phyloP scores from a whole-genome alignment of 2,888 invertebrate species.

The Eledona agricola region DNA sequence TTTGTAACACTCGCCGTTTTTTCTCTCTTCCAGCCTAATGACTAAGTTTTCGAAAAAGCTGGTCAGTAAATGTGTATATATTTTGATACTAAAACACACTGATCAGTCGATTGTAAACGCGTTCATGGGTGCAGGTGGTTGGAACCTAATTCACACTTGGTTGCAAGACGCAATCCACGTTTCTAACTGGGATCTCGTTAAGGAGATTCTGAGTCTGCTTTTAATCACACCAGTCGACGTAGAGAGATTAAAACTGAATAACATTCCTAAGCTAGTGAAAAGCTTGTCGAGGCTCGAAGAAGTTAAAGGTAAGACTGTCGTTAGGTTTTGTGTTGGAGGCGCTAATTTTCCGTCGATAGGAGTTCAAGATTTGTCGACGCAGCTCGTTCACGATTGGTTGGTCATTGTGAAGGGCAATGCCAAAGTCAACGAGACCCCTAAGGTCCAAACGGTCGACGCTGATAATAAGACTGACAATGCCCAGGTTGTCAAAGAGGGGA shows the following conservation, averaged over 20 bases:
- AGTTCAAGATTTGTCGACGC: constrained; percentile 79
- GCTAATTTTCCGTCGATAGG: constrained; percentile 62
- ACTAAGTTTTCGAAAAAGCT: constrained; percentile 94
- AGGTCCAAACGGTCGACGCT: constrained; percentile 6
- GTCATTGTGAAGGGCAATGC: constrained; percentile 83
- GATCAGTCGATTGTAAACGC: constrained; percentile 82
- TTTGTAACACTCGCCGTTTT: constrained; percentile 13
- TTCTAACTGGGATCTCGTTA: constrained; percentile 87
- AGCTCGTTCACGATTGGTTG: constrained; percentile 89
- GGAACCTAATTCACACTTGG: constrained; percentile 92
- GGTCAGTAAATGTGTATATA: constrained; percentile 94
- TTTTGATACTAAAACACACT: constrained; percentile 90
- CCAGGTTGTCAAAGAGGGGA: constrained; percentile 5
- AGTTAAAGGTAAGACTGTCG: constrained; percentile 76
- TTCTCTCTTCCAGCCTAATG: constrained; percentile 81
- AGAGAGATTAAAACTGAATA: constrained; percentile 88
- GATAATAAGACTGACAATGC: constrained; percentile 31
- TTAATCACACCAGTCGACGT: constrained; percentile 90
- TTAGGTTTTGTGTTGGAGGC: background rate
- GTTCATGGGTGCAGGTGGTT: constrained; percentile 92
- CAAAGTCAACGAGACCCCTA: constrained; percentile 31
- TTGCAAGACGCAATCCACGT: constrained; percentile 84
- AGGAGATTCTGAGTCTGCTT: constrained; percentile 85
- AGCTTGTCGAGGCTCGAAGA: constrained; percentile 83
- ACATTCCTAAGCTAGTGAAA: constrained; percentile 91